Base-by-base conservation (phyloP, 2,888 invertebrate genomes). In the Drosophila mercatorum region DNA sequence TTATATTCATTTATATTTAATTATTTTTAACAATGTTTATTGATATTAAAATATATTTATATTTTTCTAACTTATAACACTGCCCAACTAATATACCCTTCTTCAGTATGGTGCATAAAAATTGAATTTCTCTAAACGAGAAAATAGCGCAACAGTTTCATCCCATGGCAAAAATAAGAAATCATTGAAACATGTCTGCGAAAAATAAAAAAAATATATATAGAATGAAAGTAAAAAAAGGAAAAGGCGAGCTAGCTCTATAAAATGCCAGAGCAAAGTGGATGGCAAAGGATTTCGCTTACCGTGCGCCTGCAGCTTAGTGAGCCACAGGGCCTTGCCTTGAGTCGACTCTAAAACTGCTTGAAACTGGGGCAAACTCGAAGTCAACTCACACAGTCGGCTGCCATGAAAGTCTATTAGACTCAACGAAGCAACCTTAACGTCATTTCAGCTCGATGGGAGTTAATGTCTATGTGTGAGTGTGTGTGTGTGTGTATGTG, bases 381-480 rank as follows among this genome's bases (percentile, higher is more conserved):
- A 76, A 75, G 87, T 86, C 83, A 86, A 68, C 46, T 62, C 68
- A 65, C 68, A 65, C 62, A 71, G 61, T 74, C 53, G 76, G 72
- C 71, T 80, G 69, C 72, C 80, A 89, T 83, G 88, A 89, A 87
- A 90, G 88, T 90, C 89, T 89, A 90, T 90, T 88, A 89, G 89
- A 88, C 89, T 90, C 90, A 84, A 88, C 88, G 88, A 88, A 80
- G 88, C 89, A 82, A 84, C 85, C 88, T 86, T 84, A 87, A 87
- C 89, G 84, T 89, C 81, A 84, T 87, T 89, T 66, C 78, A 72
- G 60, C 64, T 74, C 68, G 72, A 75, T 75, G 78, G 83, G 71
- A 78, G 90, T 63, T 85, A 78, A 89, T 75, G 66, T 77, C 55
- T 63, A 64, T 65, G 44, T 69, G 53, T 60, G 58, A 70, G 52